Percentiles rank a stretch among this genome's conserved stretches.
phyloP scores from a whole-genome alignment of 2,113 vertebrate species.

The Tonatia bakeri region DNA sequence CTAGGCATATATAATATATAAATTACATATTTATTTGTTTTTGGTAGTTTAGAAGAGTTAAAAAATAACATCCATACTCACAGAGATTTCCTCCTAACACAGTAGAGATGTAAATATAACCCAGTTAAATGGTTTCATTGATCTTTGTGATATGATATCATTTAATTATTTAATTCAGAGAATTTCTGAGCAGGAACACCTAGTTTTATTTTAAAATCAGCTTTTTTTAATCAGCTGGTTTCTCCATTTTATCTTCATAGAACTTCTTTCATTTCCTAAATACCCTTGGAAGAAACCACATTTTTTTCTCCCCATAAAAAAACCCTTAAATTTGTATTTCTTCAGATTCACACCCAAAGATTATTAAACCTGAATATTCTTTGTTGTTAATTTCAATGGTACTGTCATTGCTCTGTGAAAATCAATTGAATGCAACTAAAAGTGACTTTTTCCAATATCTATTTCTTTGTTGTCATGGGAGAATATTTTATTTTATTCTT shows the following conservation, averaged over 20 bases:
- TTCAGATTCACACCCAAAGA: not conserved
- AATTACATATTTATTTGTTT: not conserved
- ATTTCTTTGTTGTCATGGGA: not conserved
- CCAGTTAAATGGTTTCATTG: not conserved
- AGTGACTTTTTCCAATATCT: not conserved
- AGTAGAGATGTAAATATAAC: not conserved
- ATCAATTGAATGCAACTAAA: not conserved
- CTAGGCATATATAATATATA: not conserved
- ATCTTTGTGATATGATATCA: not conserved
- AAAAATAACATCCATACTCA: not conserved
- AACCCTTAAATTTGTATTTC: not conserved
- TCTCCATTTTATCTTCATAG: not conserved
- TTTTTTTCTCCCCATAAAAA: not conserved
- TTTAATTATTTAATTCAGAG: not conserved
- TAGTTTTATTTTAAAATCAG: not conserved
- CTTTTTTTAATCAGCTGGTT: not conserved
- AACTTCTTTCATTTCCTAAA: not conserved
- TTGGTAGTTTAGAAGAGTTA: not conserved
- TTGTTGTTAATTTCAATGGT: not conserved
- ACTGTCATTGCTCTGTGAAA: not conserved
- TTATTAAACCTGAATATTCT: not conserved
- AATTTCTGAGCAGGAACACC: not conserved
- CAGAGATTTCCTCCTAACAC: not conserved
- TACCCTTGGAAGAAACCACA: not conserved
- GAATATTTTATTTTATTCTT: not conserved